Evolutionary conservation across 2,113 vertebrate genomes (phyloP).

Genomic region (Tricholaema leucomelas): DNA sequence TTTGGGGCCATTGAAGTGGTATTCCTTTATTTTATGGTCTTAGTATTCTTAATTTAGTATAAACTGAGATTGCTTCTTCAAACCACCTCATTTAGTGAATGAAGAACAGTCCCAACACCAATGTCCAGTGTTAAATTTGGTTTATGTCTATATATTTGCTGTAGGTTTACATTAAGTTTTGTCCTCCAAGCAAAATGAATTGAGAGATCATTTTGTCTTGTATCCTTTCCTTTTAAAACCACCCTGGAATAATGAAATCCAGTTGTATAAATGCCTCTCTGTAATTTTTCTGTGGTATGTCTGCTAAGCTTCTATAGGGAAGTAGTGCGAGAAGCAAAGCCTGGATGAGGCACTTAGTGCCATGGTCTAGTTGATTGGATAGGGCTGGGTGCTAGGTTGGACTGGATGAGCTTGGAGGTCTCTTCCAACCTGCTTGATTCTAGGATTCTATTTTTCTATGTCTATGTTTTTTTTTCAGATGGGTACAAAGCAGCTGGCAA

Average conservation of each 20-base stretch:
- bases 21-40: neutral
- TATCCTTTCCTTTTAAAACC: neutral
- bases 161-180: constrained; percentile 18
- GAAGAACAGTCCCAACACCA: neutral
- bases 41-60: neutral
- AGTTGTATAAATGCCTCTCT: neutral
- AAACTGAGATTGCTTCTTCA: neutral
- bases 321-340: neutral
- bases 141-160: neutral
- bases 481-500: neutral
- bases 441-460: neutral
- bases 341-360: no score
- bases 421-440: no score
- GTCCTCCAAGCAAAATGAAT: neutral
- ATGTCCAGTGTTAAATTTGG: constrained; percentile 14
- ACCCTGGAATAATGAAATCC: neutral
- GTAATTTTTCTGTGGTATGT: neutral
- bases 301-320: neutral
- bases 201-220: neutral
- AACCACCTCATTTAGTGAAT: constrained; percentile 36
- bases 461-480: neutral
- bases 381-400: no score
- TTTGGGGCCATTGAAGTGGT: neutral
- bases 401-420: no score
- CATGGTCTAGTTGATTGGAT: no score